Evolutionary conservation across 2,797 vertebrate genomes (phyloP).

Genomic region (Chromis chromis): DNA sequence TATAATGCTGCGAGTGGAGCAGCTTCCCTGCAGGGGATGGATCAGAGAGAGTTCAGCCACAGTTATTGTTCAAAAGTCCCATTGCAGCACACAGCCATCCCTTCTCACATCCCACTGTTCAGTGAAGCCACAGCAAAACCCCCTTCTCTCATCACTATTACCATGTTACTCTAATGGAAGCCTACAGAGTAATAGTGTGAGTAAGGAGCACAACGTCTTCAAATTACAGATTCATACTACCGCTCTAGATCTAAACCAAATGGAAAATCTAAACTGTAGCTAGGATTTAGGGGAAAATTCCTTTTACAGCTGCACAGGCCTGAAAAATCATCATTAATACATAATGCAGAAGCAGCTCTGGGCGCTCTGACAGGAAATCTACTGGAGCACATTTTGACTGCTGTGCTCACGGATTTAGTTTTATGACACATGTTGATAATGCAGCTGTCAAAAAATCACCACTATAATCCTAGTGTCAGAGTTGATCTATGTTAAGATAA

Average conservation of each 20-base stretch:
- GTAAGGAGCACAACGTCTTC: slow-evolving; percentile 6
- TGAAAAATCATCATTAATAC: slow-evolving; percentile 16
- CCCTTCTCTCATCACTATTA: not conserved
- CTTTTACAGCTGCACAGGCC: not conserved
- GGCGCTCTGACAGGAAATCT: slow-evolving; percentile 4
- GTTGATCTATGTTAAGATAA: slow-evolving; percentile 26
- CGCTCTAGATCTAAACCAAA: not conserved
- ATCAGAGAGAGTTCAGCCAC: slow-evolving; percentile 45
- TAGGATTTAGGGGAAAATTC: not conserved
- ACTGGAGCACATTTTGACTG: slow-evolving; percentile 19
- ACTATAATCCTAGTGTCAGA: slow-evolving; percentile 38
- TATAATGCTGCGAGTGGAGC: slow-evolving; percentile 41
- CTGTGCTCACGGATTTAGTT: slow-evolving; percentile 9
- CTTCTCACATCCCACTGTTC: not conserved
- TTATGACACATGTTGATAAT: slow-evolving; percentile 29
- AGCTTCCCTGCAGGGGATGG: slow-evolving; percentile 23
- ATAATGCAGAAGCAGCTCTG: slow-evolving; percentile 2
- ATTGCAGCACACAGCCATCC: slow-evolving; percentile 8
- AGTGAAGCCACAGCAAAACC: slow-evolving; percentile 5
- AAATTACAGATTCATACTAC: not conserved
- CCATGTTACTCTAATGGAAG: slow-evolving; percentile 1
- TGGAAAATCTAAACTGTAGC: not conserved
- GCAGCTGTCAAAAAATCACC: slow-evolving; percentile 25
- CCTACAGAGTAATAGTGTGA: slow-evolving; percentile 7
- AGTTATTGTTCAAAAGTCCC: slow-evolving; percentile 32